Base-by-base conservation (phyloP, 2,113 vertebrate species). In the Boleophthalmus pectinirostris region DNA sequence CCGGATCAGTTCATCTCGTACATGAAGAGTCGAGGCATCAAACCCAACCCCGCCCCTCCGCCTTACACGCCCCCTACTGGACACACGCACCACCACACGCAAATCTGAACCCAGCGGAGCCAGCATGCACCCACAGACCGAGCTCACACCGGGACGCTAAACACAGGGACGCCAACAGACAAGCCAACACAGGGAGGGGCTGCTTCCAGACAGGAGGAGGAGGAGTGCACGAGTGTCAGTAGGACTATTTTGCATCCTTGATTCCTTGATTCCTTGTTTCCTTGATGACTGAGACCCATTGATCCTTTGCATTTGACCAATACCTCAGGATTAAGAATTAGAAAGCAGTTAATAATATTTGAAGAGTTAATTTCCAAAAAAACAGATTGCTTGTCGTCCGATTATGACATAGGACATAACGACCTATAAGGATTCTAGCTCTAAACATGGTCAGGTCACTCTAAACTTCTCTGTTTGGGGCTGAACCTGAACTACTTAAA, bases 1-100 rank as follows among this genome's bases (percentile, higher is more conserved):
- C 96, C 96, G 0, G 96, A 98, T 81, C 96, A 98, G 91, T 95
- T 97, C 81, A 95, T 97, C 86, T 97, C 96, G 75, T 98, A 97
- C 91, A 98, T 98, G 96, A 96, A 96, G 89, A 94, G 82, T 58
- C 88, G 78, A 14, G 92, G 95, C 78, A 94, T 93, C 93, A 95
- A 83, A 83, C 95, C 92, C 68, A 95, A 87, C 82, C 95, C 93
- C 0, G 93, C 82, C 0, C 93, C 87, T 9, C 96, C 93, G 49
- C 94, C 78, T 0, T 95, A 95, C 85, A 94, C 93, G 5, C 92
- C 94, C 0, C 51, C 51, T 9, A 84, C 93, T 0, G 92, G 93
- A 83, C 92, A 93, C 79, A 93, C 91, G 69, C 89, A 90, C 69
- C 91, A 94, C 80, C 94, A 95, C 87, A 94, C 93, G 8, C 93